These are phyloP conservation scores for Polymixis flavicincta DNA, from an alignment of 2,888 invertebrate genomes.

Conservation along the genomic window DNA sequence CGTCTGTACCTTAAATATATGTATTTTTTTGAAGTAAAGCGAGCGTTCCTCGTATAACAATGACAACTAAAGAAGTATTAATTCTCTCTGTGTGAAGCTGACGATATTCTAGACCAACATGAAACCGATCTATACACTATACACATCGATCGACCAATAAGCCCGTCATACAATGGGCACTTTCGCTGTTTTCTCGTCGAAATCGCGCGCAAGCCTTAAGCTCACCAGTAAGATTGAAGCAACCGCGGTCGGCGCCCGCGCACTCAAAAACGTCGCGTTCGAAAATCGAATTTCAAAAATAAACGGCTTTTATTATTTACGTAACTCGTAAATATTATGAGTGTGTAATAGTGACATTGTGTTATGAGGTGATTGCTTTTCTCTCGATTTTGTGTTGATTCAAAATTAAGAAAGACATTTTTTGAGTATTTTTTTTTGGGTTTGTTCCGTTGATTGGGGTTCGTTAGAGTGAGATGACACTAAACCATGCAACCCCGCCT, in stretches of 20 bases:
- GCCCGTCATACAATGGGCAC: slow-evolving; percentile 69
- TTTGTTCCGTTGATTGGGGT: slow-evolving; percentile 39
- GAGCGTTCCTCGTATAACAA: neutral
- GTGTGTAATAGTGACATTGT: slow-evolving; percentile 49
- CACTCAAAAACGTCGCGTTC: slow-evolving; percentile 58
- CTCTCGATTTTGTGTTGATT: slow-evolving; percentile 30
- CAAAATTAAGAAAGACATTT: neutral
- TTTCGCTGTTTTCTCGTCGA: slow-evolving; percentile 86
- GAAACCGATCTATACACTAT: slow-evolving; percentile 42
- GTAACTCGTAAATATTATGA: slow-evolving; percentile 45
- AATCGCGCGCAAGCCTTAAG: slow-evolving; percentile 78
- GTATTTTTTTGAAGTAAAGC: neutral
- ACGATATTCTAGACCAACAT: neutral
- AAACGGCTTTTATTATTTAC: slow-evolving; percentile 18
- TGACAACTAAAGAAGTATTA: neutral
- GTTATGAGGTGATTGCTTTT: slow-evolving; percentile 62
- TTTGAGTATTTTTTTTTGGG: slow-evolving; percentile 32
- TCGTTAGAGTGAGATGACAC: slow-evolving; percentile 77
- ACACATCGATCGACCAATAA: slow-evolving; percentile 51
- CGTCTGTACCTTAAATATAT: neutral
- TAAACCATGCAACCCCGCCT: slow-evolving; percentile 79
- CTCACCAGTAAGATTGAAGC: slow-evolving; percentile 77
- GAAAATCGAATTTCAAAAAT: slow-evolving; percentile 38
- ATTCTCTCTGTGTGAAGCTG: neutral
- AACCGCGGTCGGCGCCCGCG: slow-evolving; percentile 75